phyloP scores from a whole-genome alignment of 2,797 vertebrate genomes.

The Uromys caudimaculatus region DNA sequence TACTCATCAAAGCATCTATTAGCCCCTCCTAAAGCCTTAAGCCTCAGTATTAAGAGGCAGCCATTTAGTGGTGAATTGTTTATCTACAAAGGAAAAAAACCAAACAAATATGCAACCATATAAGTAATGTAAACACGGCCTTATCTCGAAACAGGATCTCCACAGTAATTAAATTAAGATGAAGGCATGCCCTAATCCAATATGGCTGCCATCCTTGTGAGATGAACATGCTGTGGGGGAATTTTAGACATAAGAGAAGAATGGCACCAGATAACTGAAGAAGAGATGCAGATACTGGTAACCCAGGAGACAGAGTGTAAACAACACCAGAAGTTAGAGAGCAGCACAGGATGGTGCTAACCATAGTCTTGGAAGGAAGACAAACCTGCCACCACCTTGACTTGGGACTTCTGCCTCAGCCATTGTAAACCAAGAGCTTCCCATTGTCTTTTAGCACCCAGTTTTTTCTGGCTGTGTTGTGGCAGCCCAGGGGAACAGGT shows the following conservation, averaged over 20 bases:
- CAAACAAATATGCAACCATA: background rate
- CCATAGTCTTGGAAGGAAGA: background rate
- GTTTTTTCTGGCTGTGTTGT: background rate
- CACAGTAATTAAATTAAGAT: constrained; percentile 1
- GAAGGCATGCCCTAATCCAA: background rate
- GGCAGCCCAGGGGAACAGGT: background rate
- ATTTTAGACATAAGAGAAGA: background rate
- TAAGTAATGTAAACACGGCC: background rate
- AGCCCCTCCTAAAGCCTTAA: background rate
- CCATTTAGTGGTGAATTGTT: background rate
- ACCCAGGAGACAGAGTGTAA: background rate
- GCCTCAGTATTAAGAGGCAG: background rate
- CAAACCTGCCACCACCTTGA: background rate
- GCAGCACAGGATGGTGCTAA: background rate
- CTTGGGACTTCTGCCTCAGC: background rate
- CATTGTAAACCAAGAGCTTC: background rate
- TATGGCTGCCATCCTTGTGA: background rate
- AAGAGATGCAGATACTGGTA: background rate
- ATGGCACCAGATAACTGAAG: background rate
- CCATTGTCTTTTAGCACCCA: background rate
- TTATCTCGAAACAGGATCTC: constrained; percentile 17
- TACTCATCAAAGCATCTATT: background rate
- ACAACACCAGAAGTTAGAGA: background rate
- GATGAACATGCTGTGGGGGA: background rate
- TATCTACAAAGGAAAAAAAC: background rate